A percentile compares a stretch with the other conserved stretches of the same genome.
phyloP scores from a whole-genome alignment of 2,113 vertebrate genomes.

The Phaetusa simplex region DNA sequence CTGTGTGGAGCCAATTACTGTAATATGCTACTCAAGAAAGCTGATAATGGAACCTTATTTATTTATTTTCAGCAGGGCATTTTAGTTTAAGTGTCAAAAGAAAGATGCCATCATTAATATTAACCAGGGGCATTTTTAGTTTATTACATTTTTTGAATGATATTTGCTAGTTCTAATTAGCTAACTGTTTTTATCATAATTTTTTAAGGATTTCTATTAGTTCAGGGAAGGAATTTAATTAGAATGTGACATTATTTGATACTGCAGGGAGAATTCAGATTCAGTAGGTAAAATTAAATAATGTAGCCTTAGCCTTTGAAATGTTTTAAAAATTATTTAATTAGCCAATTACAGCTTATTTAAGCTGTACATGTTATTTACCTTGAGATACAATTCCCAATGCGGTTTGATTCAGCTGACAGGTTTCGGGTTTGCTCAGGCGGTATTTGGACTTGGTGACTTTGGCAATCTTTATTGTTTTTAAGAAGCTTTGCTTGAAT shows the following conservation, averaged over 20 bases:
- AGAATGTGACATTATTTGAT: conserved; percentile 37
- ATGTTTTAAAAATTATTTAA: conserved; percentile 59
- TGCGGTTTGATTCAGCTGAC: background rate
- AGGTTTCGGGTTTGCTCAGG: background rate
- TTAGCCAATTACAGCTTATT: conserved; percentile 37
- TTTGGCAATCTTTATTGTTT: background rate
- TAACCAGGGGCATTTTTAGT: conserved; percentile 10
- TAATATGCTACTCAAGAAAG: background rate
- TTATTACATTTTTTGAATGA: background rate
- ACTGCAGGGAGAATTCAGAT: conserved; percentile 34
- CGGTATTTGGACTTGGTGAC: background rate
- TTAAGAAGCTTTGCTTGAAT: background rate
- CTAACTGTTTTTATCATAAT: conserved; percentile 1
- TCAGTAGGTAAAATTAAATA: conserved; percentile 54
- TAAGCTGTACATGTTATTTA: conserved; percentile 24
- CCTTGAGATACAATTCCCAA: background rate
- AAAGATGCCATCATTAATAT: conserved; percentile 1
- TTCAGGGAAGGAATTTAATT: conserved; percentile 40
- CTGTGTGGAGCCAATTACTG: background rate
- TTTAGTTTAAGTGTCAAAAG: background rate
- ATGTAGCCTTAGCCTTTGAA: background rate
- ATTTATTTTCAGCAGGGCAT: background rate
- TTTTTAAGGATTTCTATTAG: conserved; percentile 42
- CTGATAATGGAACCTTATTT: background rate
- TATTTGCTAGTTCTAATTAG: conserved; percentile 40